Evolutionary conservation across 2,888 invertebrate genomes (phyloP).

Genomic region (Acronicta alni): DNA sequence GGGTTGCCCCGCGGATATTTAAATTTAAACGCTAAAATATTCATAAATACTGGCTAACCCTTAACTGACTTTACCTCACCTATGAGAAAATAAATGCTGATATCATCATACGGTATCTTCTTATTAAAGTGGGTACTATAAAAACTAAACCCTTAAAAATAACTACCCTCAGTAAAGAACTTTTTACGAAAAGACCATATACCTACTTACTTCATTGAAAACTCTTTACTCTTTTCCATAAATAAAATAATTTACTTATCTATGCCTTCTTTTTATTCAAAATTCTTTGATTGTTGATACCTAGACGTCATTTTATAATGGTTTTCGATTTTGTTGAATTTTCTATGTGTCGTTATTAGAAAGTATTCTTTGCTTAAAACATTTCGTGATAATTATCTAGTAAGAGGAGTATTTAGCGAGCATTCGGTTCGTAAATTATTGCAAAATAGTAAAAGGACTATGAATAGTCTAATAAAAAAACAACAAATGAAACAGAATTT

Average conservation of each 20-base stretch:
- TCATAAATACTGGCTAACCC: no score
- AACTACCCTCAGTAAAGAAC: neutral
- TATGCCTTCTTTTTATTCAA: neutral
- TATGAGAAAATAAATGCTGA: no score
- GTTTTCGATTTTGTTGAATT: neutral
- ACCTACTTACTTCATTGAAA: neutral
- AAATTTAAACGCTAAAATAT: no score
- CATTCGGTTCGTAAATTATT: neutral
- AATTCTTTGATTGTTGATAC: neutral
- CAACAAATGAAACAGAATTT: constrained; percentile 12
- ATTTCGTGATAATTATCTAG: neutral
- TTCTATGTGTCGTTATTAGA: neutral
- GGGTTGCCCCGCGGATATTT: no score
- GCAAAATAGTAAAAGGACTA: neutral
- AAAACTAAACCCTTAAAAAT: no score
- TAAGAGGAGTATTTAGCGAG: neutral
- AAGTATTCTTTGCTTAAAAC: neutral
- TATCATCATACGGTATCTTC: no score
- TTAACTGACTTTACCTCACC: no score
- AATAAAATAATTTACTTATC: no score
- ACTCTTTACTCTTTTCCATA: neutral
- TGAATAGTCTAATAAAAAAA: constrained; percentile 32
- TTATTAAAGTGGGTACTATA: no score
- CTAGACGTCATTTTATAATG: neutral
- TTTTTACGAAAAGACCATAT: neutral